phyloP scores from a whole-genome alignment of 92 coral and sea anemone species.

The Montipora capitata region DNA sequence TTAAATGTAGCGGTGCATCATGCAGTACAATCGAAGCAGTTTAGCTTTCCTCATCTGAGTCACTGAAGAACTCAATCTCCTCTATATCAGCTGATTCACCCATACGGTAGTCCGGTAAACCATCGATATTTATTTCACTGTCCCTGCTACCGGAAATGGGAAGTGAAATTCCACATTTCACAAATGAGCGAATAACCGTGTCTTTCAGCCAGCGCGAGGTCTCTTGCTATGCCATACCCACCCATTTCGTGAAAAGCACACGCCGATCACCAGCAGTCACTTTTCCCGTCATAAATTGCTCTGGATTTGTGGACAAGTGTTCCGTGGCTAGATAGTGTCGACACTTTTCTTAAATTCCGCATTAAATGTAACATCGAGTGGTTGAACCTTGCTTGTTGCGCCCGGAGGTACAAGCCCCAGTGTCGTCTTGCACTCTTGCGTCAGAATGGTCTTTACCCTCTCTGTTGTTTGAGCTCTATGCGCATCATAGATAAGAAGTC shows the following conservation, averaged over 20 bases:
- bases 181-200: constrained; percentile 51
- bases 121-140: constrained; percentile 56
- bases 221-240: constrained; percentile 63
- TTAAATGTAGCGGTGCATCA: constrained; percentile 58
- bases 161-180: constrained; percentile 57
- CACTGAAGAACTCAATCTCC: constrained; percentile 49
- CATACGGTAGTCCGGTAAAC: constrained; percentile 50
- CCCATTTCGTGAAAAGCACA: constrained; percentile 53
- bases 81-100: constrained; percentile 66
- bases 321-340: constrained; percentile 56
- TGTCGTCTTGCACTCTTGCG: constrained; percentile 55
- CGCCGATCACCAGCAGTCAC: constrained; percentile 55
- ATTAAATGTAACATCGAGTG: constrained; percentile 52
- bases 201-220: constrained; percentile 55
- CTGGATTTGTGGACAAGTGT: constrained; percentile 47
- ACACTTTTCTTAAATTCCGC: constrained; percentile 53
- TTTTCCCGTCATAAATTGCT: constrained; percentile 43
- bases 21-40: constrained; percentile 64
- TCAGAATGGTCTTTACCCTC: no score
- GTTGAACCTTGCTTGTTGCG: constrained; percentile 63
- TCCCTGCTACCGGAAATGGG: constrained; percentile 60
- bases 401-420: constrained; percentile 37
- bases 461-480: constrained; percentile 20
- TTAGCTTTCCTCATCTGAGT: constrained; percentile 63
- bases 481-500: constrained; percentile 33